Conservation (phyloP, 2,797 vertebrate species). For the Pristis pectinata region DNA sequence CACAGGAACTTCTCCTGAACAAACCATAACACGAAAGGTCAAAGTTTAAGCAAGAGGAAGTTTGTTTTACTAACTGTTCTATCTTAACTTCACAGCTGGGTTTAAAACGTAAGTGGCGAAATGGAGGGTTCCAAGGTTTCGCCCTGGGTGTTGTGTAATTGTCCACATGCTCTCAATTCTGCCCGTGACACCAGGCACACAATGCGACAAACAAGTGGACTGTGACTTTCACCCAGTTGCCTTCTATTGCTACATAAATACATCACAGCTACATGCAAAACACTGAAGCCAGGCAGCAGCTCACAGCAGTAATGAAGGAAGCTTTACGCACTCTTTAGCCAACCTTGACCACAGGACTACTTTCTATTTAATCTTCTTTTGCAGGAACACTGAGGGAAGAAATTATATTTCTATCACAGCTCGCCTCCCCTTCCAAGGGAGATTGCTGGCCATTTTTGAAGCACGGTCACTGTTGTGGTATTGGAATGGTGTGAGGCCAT, state of each 20-base stretch:
- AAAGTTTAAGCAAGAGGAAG: neutral
- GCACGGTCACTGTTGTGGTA: too few relatives aligned
- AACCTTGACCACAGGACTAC: neutral
- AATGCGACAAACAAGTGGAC: neutral
- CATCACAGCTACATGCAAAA: neutral
- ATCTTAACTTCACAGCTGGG: neutral
- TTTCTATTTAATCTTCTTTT: neutral
- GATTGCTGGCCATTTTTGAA: neutral
- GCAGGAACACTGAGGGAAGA: neutral
- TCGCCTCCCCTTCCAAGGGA: neutral
- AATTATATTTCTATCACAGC: neutral
- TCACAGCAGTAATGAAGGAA: neutral
- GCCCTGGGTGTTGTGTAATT: neutral
- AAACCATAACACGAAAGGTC: neutral
- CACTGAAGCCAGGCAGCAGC: neutral
- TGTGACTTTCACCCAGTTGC: neutral
- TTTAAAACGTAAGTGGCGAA: neutral
- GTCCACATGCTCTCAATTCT: neutral
- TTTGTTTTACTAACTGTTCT: neutral
- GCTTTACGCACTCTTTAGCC: neutral
- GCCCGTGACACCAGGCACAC: neutral
- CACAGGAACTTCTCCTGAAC: neutral
- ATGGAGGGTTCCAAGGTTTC: neutral
- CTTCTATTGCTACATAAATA: neutral
- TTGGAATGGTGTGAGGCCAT: neutral